phyloP scores from a whole-genome alignment of 2,113 vertebrate species.

The Eulacestoma nigropectus region DNA sequence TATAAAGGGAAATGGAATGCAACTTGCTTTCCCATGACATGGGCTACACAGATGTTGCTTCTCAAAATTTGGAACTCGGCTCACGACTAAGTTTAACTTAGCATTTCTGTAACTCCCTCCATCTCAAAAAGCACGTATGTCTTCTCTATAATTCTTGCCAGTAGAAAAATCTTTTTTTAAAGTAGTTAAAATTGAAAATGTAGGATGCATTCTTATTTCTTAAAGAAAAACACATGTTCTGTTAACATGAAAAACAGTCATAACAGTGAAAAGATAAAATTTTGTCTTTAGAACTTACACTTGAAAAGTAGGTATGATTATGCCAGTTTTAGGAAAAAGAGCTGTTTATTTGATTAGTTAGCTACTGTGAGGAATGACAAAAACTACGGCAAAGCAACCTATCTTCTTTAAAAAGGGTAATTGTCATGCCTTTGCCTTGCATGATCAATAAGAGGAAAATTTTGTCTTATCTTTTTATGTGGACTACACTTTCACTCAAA shows the following conservation, averaged over 20 bases:
- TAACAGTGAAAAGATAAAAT: background rate
- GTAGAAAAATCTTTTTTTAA: background rate
- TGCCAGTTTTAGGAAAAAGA: background rate
- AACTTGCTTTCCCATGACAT: constrained; percentile 11
- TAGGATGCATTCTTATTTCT: background rate
- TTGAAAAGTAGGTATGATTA: background rate
- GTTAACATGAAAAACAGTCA: background rate
- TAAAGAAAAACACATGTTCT: background rate
- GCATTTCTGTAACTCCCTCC: background rate
- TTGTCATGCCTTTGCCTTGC: background rate
- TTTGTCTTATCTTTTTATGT: background rate
- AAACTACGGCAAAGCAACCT: background rate
- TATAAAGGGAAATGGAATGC: background rate
- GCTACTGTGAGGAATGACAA: background rate
- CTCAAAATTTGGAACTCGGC: background rate
- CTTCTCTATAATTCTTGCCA: background rate
- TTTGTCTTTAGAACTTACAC: background rate
- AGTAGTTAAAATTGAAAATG: background rate
- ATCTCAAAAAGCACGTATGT: background rate
- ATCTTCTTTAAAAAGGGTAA: background rate
- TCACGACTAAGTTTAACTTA: background rate
- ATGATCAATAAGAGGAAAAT: background rate
- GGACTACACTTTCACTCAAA: background rate
- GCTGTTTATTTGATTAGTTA: background rate
- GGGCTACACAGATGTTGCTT: constrained; percentile 11